Conservation (phyloP, 1,140 invertebrate genomes). For the Zaprionus africanus region DNA sequence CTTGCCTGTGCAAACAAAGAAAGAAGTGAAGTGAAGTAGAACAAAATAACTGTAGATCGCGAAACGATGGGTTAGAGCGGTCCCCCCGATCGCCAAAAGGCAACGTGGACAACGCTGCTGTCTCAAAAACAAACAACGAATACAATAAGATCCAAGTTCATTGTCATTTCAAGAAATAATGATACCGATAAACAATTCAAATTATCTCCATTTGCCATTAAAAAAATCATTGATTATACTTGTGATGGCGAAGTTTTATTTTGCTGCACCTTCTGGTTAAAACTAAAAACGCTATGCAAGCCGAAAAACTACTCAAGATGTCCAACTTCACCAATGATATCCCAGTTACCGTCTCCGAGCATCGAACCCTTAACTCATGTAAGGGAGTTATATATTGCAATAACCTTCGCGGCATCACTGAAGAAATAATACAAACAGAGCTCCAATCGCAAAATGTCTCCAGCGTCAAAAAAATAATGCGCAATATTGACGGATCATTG, state of each 20-base stretch:
- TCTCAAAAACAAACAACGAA: no score
- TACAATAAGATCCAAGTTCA: not conserved
- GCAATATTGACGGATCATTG: slow-evolving; percentile 3
- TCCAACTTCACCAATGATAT: slow-evolving; percentile 19
- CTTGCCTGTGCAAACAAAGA: no score
- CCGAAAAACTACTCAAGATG: slow-evolving; percentile 20
- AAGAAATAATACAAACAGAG: slow-evolving; percentile 13
- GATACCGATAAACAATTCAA: slow-evolving; percentile 22
- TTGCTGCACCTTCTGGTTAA: slow-evolving; percentile 15
- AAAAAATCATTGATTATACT: slow-evolving; percentile 20
- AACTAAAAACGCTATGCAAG: slow-evolving; percentile 22
- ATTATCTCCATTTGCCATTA: slow-evolving; percentile 30
- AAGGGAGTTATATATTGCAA: slow-evolving; percentile 17
- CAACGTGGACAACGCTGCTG: no score
- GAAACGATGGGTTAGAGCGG: no score
- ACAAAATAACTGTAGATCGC: no score
- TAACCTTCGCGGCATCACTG: not conserved
- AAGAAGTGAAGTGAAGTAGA: no score
- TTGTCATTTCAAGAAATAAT: slow-evolving; percentile 14
- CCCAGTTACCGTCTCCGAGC: slow-evolving; percentile 17
- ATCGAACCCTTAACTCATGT: slow-evolving; percentile 13
- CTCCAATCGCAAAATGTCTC: slow-evolving; percentile 19
- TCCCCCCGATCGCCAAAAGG: no score
- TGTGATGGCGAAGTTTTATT: slow-evolving; percentile 13
- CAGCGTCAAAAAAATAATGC: slow-evolving; percentile 18